A percentile compares a stretch with the other conserved stretches of the same genome.
Conservation (phyloP, 2,797 vertebrate genomes). For the Nyctibius grandis region DNA sequence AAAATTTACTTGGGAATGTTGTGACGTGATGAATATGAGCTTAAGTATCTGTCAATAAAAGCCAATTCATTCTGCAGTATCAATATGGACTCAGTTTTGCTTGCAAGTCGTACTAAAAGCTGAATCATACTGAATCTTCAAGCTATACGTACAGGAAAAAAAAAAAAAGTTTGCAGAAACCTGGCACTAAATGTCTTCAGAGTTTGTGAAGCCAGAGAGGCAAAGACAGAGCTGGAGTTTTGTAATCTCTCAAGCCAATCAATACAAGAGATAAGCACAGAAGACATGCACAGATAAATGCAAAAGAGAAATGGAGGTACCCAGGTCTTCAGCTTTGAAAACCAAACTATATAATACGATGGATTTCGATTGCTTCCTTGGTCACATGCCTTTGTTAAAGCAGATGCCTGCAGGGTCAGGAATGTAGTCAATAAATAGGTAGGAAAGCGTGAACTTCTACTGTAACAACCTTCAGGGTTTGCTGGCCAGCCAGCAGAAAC, state of each 20-base stretch:
- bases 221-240: neutral
- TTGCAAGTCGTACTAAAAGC: neutral
- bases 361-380: neutral
- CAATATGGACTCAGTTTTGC: neutral
- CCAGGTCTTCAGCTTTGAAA: neutral
- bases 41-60: conserved; percentile 37
- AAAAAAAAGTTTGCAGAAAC: neutral
- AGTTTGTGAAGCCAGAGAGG: neutral
- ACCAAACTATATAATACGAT: rapidly evolving
- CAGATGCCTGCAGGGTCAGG: neutral
- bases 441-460: neutral
- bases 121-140: neutral
- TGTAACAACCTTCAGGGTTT: neutral
- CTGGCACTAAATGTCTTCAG: neutral
- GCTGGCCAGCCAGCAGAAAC: neutral
- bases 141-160: neutral
- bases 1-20: neutral
- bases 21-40: conserved; percentile 30
- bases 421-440: neutral
- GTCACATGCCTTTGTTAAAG: neutral
- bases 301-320: neutral
- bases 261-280: neutral
- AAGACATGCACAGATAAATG: neutral
- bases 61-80: neutral
- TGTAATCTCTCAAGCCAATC: neutral